phyloP scores from a whole-genome alignment of 2,797 vertebrate species.

The Centroberyx gerrardi region DNA sequence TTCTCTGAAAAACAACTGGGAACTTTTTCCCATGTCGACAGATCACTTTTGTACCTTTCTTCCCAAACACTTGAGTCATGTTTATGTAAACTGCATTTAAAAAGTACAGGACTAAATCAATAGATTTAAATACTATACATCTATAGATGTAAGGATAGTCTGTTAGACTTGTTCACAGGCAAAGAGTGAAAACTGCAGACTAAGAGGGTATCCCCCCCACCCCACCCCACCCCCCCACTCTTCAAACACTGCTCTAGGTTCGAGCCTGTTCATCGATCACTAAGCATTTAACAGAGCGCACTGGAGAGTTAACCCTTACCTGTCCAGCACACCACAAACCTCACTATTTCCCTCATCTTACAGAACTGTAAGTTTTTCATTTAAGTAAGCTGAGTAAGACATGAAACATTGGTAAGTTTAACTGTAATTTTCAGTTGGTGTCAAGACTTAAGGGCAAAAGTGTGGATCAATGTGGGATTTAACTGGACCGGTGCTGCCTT shows the following conservation, averaged over 20 bases:
- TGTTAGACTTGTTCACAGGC: conserved; percentile 20
- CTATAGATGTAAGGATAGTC: background rate
- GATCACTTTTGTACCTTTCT: conserved; percentile 2
- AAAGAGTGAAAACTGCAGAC: conserved; percentile 60
- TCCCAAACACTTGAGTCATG: background rate
- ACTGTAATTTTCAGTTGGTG: conserved; percentile 11
- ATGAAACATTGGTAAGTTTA: background rate
- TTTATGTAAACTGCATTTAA: background rate
- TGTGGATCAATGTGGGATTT: conserved; percentile 46
- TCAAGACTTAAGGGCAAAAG: conserved; percentile 20
- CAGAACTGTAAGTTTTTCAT: background rate
- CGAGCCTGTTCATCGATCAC: conserved; percentile 56
- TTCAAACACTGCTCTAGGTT: conserved; percentile 66
- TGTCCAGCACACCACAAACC: conserved; percentile 39
- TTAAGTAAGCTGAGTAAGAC: background rate
- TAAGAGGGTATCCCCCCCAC: conserved; percentile 58
- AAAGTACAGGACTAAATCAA: conserved; percentile 10
- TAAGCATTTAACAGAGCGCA: conserved; percentile 44
- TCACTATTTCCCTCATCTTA: conserved; percentile 1
- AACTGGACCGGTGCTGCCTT: conserved; percentile 35
- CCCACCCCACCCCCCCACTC: conserved; percentile 40
- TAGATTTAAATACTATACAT: conserved; percentile 2
- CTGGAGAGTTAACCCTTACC: conserved; percentile 73
- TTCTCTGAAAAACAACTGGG: conserved; percentile 65
- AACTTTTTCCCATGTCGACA: conserved; percentile 53